Percentiles rank a stretch among this genome's conserved stretches.
Evolutionary conservation across 2,113 vertebrate species (phyloP).

Genomic region (Trachemys scripta): DNA sequence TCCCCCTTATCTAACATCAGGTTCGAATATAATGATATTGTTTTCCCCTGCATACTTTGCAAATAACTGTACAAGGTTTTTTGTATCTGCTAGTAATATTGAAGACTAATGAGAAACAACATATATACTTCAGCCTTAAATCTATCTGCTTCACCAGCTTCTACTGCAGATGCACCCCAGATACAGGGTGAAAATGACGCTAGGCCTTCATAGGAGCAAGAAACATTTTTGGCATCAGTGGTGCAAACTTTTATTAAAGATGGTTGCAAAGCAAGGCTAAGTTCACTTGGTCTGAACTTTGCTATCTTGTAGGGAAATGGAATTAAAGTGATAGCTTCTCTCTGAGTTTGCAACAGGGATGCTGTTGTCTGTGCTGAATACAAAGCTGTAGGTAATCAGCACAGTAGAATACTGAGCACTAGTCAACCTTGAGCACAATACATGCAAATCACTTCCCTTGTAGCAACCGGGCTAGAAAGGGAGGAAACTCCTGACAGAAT

Average conservation of each 20-base stretch:
- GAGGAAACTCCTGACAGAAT: background rate
- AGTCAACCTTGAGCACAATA: background rate
- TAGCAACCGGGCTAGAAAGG: background rate
- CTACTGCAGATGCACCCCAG: background rate
- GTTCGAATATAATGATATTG: background rate
- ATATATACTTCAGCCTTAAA: background rate
- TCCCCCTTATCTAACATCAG: background rate
- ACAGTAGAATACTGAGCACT: background rate
- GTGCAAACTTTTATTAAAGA: background rate
- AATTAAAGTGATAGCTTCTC: background rate
- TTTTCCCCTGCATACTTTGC: background rate
- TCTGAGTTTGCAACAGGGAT: background rate
- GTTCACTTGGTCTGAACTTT: background rate
- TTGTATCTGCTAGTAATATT: background rate
- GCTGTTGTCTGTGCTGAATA: background rate
- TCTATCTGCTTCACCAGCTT: background rate
- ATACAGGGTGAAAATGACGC: background rate
- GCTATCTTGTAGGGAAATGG: background rate
- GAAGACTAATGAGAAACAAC: background rate
- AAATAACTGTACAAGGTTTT: background rate
- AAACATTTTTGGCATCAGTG: background rate
- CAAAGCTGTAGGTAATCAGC: background rate
- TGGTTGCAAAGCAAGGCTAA: background rate
- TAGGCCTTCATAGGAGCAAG: background rate
- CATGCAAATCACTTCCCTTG: background rate